Base-by-base conservation (phyloP, 1,140 invertebrate genomes). In the Hesperophylax magnus region DNA sequence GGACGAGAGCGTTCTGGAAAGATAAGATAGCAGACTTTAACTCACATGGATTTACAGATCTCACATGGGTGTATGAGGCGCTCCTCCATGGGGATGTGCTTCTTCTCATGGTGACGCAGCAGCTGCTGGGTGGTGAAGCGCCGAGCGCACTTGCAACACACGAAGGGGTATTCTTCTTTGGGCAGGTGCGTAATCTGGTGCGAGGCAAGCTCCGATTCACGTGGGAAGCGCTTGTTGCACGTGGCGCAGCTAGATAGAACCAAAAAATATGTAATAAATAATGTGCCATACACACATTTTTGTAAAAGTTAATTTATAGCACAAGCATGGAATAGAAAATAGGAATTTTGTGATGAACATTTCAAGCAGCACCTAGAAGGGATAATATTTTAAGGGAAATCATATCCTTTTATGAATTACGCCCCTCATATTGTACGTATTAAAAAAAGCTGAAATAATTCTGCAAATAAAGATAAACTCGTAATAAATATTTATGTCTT, bases 31-130 rank as follows among this genome's bases (percentile, higher is more conserved):
- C 18, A 18, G 24, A 76, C 11, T 52, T 0, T 47, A 31, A 69
- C 76, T 78, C 72, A 87, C 85, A 61, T 86, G 83, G n/a, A 88
- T 84, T 22, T 86, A 85, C 52, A 86, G 77, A 17, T 83, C 53
- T 82, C 86, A 77, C 90, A 91, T 0, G 87, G 87, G 75, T 87
- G 85, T 9, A 85, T 78, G n/a, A 86, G 71, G 71, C 88, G 87
- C 20, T 87, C 85, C 75, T 89, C 87, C 53, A 85, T 82, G 0
- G 87, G 86, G 67, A 89, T 78, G 77, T 91, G 90, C n/a, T 85
- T 86, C 27, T 86, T 85, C 81, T 88, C 86, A 65, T 91, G 90
- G 47, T 86, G 79, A 24, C 85, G 81, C 3, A 90, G 79, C 18
- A 88, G 85, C 72, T 84, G 83, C 11, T 86, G 84, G 24, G 87